Base-by-base conservation (phyloP, 1,140 invertebrate species). In the Maniola jurtina region DNA sequence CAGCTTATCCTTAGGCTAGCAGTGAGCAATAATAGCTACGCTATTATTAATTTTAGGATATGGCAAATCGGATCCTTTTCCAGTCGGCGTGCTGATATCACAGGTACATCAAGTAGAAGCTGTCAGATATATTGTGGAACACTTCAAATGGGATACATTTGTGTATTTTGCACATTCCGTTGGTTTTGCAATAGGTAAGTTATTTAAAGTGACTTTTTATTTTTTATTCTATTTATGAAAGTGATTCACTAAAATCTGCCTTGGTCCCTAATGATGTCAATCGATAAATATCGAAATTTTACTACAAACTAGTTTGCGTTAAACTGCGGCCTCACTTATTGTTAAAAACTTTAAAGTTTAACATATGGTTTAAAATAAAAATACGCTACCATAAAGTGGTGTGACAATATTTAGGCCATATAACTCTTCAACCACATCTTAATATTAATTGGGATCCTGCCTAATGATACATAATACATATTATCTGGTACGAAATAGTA, bases 41-140 rank as follows among this genome's bases (percentile, higher is more conserved):
- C 14, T 16, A 7, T 50, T 16, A 15, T 1, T 14, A n/a, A n/a
- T n/a, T 34, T 16, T 55, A 81, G 79, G 79, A 9, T 76, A 83
- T 84, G 95, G 95, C 7, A 87, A 89, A 35, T 95, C 95, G 7
- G 93, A 93, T n/a, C 91, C 91, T 34, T 92, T 93, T 69, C 92
- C 93, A 0, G 13, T 68, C n/a, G 81, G 81, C 5, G 52, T 60
- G 0, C 25, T 69, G 0, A 38, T 75, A 6, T 54, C 67, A 0
- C 60, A 60, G 50, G 72, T 91, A 7, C 86, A 91, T 72, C 92
- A 88, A 73, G 76, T 93, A 0, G 64, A 93, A 8, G 72, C 91
- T 6, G 81, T 95, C 4, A 85, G 90, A 57, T 61, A 83, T 61
- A 83, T 95, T 2, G 77, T 94, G 8, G 83, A 93, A 38, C 79